Evolutionary conservation across 1,140 invertebrate genomes (phyloP).

Genomic region (Panagrolaimus sp.): DNA sequence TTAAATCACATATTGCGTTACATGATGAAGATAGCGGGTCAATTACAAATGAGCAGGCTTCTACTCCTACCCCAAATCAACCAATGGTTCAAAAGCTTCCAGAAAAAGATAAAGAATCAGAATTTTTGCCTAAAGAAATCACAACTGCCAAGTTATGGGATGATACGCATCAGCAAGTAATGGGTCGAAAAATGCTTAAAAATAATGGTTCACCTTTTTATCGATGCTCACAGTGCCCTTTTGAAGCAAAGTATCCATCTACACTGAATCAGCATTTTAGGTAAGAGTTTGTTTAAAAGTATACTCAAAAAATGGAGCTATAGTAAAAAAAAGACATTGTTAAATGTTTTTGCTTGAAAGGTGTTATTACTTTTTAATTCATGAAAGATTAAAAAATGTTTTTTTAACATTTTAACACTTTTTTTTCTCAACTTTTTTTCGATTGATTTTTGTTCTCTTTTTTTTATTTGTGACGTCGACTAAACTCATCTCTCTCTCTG

Average conservation of each 20-base stretch:
- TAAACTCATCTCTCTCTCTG: no score
- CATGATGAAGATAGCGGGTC: neutral
- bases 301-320: no score
- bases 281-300: neutral
- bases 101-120: constrained; percentile 1
- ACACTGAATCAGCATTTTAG: constrained; percentile 1
- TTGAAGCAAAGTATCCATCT: constrained; percentile 6
- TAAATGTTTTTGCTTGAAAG: no score
- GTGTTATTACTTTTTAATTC: no score
- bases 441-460: no score
- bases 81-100: constrained; percentile 10
- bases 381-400: no score
- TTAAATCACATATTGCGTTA: neutral
- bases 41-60: neutral
- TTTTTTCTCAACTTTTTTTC: no score
- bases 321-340: no score
- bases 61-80: neutral
- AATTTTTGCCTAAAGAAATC: neutral
- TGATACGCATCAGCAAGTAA: neutral
- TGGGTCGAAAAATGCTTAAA: neutral
- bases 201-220: neutral
- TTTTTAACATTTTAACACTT: no score
- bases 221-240: constrained; percentile 4
- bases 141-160: neutral
- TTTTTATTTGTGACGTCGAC: no score